These are phyloP conservation scores for Pelosia muscerda DNA, from an alignment of 2,888 invertebrate genomes.

Conservation along the genomic window DNA sequence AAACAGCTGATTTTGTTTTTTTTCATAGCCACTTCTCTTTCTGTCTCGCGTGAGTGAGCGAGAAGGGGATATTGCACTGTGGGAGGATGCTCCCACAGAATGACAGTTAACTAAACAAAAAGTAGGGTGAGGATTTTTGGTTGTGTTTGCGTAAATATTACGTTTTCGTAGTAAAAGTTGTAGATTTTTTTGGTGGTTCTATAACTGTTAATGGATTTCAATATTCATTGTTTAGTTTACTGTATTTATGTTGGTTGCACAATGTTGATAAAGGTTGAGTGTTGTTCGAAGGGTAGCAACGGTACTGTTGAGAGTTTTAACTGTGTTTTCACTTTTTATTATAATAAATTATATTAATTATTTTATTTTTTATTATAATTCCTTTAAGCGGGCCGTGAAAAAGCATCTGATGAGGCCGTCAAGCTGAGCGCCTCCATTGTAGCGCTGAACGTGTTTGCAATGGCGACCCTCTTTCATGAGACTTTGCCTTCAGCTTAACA, in stretches of 20 bases:
- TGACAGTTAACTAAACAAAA: slow-evolving; percentile 48
- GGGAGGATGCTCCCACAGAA: slow-evolving; percentile 17
- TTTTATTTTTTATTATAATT: no score
- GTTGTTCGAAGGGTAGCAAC: background rate
- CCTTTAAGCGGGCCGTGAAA: no score
- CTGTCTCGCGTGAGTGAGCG: background rate
- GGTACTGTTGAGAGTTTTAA: no score
- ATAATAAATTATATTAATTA: no score
- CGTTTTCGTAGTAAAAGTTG: background rate
- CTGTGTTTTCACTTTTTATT: no score
- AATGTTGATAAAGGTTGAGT: background rate
- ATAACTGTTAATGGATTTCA: background rate
- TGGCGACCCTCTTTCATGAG: no score
- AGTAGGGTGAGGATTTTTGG: slow-evolving; percentile 34
- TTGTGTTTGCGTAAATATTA: background rate
- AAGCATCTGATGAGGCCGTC: no score
- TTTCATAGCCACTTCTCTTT: slow-evolving; percentile 33
- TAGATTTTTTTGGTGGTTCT: background rate
- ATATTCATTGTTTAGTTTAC: background rate
- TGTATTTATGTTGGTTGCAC: background rate
- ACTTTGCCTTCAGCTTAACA: no score
- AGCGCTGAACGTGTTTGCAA: no score
- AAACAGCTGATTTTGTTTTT: slow-evolving; percentile 42
- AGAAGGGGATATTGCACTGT: slow-evolving; percentile 13
- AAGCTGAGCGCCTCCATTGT: no score